Evolutionary conservation across 2,113 vertebrate genomes (phyloP), one percentile per base, ranked within the genome.

Genomic region (Oenanthe melanoleuca): DNA sequence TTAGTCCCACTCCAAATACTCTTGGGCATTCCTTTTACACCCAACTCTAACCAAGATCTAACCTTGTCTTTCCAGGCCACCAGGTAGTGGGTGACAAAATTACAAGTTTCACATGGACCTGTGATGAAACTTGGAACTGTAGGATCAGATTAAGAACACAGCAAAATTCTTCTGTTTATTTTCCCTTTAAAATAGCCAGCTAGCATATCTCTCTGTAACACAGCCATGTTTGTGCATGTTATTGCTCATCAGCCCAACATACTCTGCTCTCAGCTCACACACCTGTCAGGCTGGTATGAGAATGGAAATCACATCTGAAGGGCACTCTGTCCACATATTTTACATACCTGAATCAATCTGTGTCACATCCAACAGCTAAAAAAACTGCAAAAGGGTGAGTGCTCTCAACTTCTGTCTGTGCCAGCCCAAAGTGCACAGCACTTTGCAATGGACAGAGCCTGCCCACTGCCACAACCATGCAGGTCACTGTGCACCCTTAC

Each of bases 41-140:
- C 5, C 47, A 67, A 4, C 22, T 28, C 25, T 22, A 85, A 60
- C 42, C 63, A 67, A 75, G 13, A 15, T 63, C 63, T 49, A 60
- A 73, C 53, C 26, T 49, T 53, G 33, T n/a, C 50, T 66, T 66
- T 19, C 16, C n/a, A 85, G 25, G 70, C 47, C 42, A 66, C 24
- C 0, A 0, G 20, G 79, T 33, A 53, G 24, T 19, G 42, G 52
- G 15, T 14, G 21, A 59, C 25, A 53, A 50, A 80, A 86, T 1
- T 26, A 18, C 33, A 81, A 47, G 21, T 93, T 56, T 80, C 45
- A 67, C 3, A 28, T 0, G 0, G 28, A 55, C 31, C 34, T 14
- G n/a, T 16, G 24, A 70, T 37, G 57, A 74, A 57, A 71, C 63
- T 38, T 45, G 24, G 34, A 61, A 57, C 5, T 37, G 42, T 26